Evolutionary conservation across 1,140 invertebrate genomes (phyloP).

Genomic region (Drosophila oshimai): DNA sequence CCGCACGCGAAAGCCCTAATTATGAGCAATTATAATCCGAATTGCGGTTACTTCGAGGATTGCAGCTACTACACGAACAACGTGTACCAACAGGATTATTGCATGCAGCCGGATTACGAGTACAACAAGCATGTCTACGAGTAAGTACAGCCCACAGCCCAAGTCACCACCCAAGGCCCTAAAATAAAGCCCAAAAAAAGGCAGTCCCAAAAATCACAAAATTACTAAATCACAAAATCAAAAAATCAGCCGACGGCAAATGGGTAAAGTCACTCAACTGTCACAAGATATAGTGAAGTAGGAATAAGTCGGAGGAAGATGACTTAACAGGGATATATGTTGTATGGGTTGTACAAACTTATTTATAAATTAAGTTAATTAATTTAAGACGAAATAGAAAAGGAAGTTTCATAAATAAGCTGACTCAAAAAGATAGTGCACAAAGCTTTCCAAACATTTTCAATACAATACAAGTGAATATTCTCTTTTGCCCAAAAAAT

Average conservation of each 20-base stretch:
- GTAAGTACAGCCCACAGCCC: conserved; percentile 58
- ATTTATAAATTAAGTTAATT: too few species aligned
- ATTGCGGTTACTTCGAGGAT: conserved; percentile 82
- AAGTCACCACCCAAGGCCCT: conserved; percentile 7
- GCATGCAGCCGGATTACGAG: conserved; percentile 81
- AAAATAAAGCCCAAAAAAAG: too few species aligned
- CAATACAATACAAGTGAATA: too few species aligned
- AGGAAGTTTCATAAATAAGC: too few species aligned
- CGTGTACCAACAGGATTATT: conserved; percentile 81
- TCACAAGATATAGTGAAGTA: not conserved
- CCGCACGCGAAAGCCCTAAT: conserved; percentile 57
- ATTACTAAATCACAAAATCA: not conserved
- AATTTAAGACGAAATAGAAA: too few species aligned
- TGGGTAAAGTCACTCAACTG: conserved; percentile 14
- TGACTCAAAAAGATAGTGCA: too few species aligned
- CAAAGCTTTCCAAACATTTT: too few species aligned
- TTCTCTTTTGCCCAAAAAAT: too few species aligned
- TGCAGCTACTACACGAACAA: conserved; percentile 75
- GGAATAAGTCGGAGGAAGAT: not conserved
- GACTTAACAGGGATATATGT: not conserved
- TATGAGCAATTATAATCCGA: conserved; percentile 82
- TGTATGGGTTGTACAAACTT: too few species aligned
- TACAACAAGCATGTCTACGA: conserved; percentile 81
- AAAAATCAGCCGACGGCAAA: conserved; percentile 11
- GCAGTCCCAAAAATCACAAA: not conserved